Conservation (phyloP, 2,797 vertebrate species). For the Centroberyx gerrardi region DNA sequence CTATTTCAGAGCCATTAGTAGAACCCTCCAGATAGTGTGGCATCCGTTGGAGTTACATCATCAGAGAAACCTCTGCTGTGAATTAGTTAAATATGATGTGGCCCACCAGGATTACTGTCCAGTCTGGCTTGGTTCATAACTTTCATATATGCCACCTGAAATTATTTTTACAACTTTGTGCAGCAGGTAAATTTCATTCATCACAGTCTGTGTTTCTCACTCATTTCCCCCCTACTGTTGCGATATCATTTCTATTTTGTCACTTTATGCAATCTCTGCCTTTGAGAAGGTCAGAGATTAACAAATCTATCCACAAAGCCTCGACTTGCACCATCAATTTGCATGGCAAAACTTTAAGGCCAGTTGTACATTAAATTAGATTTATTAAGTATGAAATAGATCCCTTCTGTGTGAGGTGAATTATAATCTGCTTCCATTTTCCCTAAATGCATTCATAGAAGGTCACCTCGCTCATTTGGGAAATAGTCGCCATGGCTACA, state of each 20-base stretch:
- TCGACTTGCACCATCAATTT: constrained; percentile 36
- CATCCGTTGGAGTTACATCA: constrained; percentile 52
- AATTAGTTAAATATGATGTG: constrained; percentile 2
- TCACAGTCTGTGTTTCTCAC: not conserved
- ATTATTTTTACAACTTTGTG: not conserved
- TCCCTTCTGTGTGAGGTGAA: constrained; percentile 49
- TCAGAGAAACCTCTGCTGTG: constrained; percentile 5
- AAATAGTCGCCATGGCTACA: constrained; percentile 82
- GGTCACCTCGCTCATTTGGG: constrained; percentile 81
- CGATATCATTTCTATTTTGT: not conserved
- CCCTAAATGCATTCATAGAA: constrained; percentile 69
- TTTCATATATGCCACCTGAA: not conserved
- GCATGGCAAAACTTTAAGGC: constrained; percentile 13
- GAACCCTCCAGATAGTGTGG: constrained; percentile 52
- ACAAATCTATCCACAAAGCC: constrained; percentile 4
- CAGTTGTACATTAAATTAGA: constrained; percentile 53
- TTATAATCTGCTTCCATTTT: constrained; percentile 68
- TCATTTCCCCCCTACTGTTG: not conserved
- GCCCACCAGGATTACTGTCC: constrained; percentile 8
- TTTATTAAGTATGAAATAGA: constrained; percentile 51
- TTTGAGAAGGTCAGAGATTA: not conserved
- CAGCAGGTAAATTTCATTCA: not conserved
- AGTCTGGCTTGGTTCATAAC: constrained; percentile 7
- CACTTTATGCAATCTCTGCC: not conserved
- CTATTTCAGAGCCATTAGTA: constrained; percentile 73